Evolutionary conservation across 2,113 vertebrate species (phyloP).

Genomic region (Phoxinus phoxinus): DNA sequence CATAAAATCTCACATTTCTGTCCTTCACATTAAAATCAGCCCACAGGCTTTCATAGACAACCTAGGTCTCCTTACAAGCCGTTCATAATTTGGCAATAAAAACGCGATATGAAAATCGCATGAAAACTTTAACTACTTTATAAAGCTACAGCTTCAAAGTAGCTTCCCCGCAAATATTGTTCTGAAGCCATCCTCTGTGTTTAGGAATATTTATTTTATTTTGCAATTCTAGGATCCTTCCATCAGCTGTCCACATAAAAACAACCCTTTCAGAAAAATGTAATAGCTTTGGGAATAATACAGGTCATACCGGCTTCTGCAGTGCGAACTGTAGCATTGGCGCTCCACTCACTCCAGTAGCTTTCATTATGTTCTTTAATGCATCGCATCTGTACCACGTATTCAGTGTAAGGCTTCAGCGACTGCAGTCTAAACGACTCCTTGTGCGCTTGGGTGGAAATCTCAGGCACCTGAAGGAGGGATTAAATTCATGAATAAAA

Average conservation of each 20-base stretch:
- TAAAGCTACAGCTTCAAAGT: not conserved
- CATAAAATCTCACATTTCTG: too few relatives aligned
- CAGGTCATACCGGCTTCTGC: slow-evolving; percentile 83
- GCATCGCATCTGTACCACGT: slow-evolving; percentile 82
- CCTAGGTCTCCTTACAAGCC: too few relatives aligned
- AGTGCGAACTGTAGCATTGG: slow-evolving; percentile 73
- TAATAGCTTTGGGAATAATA: not conserved
- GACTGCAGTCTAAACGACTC: slow-evolving; percentile 84
- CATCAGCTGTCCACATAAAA: not conserved
- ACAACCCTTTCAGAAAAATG: not conserved
- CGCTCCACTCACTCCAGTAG: slow-evolving; percentile 93
- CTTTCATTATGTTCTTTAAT: slow-evolving; percentile 57
- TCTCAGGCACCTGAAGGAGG: slow-evolving; percentile 76
- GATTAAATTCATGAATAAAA: not conserved
- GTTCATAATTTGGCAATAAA: too few relatives aligned
- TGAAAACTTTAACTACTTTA: too few relatives aligned
- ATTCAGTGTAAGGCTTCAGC: slow-evolving; percentile 81
- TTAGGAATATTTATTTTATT: not conserved
- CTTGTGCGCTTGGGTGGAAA: slow-evolving; percentile 69
- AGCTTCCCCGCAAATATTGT: not conserved
- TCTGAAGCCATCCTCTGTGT: slow-evolving; percentile 18
- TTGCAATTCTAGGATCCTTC: not conserved
- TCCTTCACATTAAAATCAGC: too few relatives aligned
- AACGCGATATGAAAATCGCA: too few relatives aligned
- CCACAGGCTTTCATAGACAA: too few relatives aligned